These are phyloP conservation scores for Iphiclides podalirius DNA, from an alignment of 2,888 invertebrate genomes.

Conservation along the genomic window DNA sequence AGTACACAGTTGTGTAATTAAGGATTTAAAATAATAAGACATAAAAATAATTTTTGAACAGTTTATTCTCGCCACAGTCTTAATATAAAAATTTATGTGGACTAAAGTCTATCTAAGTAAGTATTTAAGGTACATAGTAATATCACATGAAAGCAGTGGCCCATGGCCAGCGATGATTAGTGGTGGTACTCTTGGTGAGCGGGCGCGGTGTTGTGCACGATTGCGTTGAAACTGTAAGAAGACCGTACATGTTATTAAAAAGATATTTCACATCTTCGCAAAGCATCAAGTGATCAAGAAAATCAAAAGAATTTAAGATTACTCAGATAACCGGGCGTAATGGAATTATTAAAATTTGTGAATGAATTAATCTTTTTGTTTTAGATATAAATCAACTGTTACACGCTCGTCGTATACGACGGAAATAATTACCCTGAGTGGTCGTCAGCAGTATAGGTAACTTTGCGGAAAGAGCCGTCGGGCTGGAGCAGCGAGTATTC, in stretches of 20 bases:
- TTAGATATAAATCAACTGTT: no score
- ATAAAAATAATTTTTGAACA: slow-evolving; percentile 47
- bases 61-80: slow-evolving; percentile 79
- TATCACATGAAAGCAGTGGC: slow-evolving; percentile 71
- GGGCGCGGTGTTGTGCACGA: slow-evolving; percentile 75
- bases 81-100: slow-evolving; percentile 62
- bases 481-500: slow-evolving; percentile 74
- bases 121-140: slow-evolving; percentile 63
- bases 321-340: no score
- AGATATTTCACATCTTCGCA: slow-evolving; percentile 2
- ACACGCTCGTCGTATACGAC: not conserved
- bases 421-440: slow-evolving; percentile 63
- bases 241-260: no score
- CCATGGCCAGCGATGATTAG: slow-evolving; percentile 42
- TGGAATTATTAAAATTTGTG: no score
- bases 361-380: no score
- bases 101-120: slow-evolving; percentile 75
- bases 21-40: slow-evolving; percentile 11
- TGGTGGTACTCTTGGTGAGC: slow-evolving; percentile 66
- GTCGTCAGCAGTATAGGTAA: slow-evolving; percentile 75
- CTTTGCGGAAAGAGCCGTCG: slow-evolving; percentile 75
- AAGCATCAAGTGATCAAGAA: slow-evolving; percentile 2
- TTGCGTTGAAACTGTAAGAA: slow-evolving; percentile 72
- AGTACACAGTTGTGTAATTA: no score
- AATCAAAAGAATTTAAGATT: no score